A percentile compares a stretch with the other conserved stretches of the same genome.
These are phyloP conservation scores for Adelphocoris suturalis DNA, from an alignment of 2,888 invertebrate genomes.

Conservation along the genomic window DNA sequence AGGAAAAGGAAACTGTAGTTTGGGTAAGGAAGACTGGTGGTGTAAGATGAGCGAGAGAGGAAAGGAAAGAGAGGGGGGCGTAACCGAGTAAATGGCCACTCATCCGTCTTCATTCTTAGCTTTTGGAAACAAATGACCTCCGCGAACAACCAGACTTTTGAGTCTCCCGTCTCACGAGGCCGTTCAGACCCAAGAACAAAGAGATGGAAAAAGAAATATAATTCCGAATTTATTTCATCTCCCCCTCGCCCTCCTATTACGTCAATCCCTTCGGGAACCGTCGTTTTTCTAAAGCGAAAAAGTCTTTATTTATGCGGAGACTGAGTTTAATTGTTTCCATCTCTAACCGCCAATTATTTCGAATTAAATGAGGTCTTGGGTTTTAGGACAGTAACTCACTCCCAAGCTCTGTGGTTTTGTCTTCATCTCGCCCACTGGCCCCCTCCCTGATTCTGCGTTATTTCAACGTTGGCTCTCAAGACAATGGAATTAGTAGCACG, in stretches of 20 bases:
- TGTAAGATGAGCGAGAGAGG: not conserved
- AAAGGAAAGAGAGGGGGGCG: not conserved
- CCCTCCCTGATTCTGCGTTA: no score
- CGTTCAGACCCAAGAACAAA: not conserved
- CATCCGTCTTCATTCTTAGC: slow-evolving; percentile 55
- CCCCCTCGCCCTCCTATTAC: not conserved
- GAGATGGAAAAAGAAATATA: not conserved
- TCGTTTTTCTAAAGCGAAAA: not conserved
- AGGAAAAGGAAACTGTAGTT: not conserved
- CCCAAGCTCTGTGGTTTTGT: not conserved
- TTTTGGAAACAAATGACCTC: slow-evolving; percentile 58
- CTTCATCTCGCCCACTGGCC: not conserved
- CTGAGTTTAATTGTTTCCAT: slow-evolving; percentile 56
- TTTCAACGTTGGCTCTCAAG: no score
- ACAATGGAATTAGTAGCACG: no score
- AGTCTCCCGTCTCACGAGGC: slow-evolving; percentile 56
- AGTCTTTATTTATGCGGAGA: slow-evolving; percentile 42
- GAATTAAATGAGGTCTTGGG: slow-evolving; percentile 22
- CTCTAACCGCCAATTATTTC: slow-evolving; percentile 40
- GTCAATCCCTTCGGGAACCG: slow-evolving; percentile 5
- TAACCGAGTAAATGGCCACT: slow-evolving; percentile 50
- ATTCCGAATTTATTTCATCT: slow-evolving; percentile 37
- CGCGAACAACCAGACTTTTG: slow-evolving; percentile 57
- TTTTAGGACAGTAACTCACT: slow-evolving; percentile 5
- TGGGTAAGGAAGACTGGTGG: not conserved